Conservation (phyloP, 2,113 vertebrate species). For the Hoplias malabaricus region DNA sequence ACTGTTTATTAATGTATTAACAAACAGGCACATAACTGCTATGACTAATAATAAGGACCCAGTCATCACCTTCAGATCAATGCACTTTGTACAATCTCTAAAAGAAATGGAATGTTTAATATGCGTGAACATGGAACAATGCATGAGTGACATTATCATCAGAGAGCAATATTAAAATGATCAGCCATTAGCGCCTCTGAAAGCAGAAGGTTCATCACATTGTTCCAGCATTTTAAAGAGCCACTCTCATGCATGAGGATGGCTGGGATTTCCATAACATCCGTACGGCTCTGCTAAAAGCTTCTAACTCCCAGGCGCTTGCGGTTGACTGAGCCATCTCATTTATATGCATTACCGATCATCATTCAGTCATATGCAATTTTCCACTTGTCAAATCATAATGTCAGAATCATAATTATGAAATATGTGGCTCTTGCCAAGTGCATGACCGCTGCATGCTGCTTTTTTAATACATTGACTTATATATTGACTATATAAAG, state of each 20-base stretch:
- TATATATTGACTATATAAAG: conserved; percentile 16
- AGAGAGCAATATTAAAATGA: conserved; percentile 18
- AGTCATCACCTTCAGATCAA: too few relatives aligned
- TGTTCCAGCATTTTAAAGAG: background rate
- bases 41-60: too few relatives aligned
- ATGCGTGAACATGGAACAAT: background rate
- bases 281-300: conserved; percentile 13
- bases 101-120: background rate
- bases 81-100: background rate
- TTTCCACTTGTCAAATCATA: conserved; percentile 50
- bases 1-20: too few relatives aligned
- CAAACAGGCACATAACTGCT: too few relatives aligned
- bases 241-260: background rate
- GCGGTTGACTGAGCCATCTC: conserved; percentile 29
- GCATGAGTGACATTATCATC: background rate
- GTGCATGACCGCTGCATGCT: conserved; percentile 28
- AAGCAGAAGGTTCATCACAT: background rate
- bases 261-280: background rate
- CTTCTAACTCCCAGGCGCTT: background rate
- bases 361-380: conserved; percentile 45
- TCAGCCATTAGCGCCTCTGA: background rate
- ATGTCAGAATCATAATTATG: conserved; percentile 56
- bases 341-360: conserved; percentile 58
- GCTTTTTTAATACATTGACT: conserved; percentile 49
- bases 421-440: conserved; percentile 47